Evolutionary conservation across 1,140 invertebrate genomes (phyloP).

Genomic region (Stratiolaelaps scimitus): DNA sequence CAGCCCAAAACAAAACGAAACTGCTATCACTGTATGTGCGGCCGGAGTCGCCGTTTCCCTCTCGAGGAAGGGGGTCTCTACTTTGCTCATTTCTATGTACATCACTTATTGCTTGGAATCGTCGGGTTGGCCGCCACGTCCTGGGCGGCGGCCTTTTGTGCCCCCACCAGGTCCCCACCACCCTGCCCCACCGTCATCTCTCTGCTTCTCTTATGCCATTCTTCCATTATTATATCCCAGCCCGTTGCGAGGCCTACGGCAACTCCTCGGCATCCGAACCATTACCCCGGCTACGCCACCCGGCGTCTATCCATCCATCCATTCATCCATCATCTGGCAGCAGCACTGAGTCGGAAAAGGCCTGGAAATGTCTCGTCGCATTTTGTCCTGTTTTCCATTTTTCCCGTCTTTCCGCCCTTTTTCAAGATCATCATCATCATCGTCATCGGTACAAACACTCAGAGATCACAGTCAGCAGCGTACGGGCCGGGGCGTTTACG

Average conservation of each 20-base stretch:
- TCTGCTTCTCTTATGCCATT: background rate
- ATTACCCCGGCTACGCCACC: too few relatives aligned
- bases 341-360: too few relatives aligned
- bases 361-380: background rate
- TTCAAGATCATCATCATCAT: conserved; percentile 4
- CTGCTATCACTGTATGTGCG: too few relatives aligned
- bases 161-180: background rate
- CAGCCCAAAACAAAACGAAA: too few relatives aligned
- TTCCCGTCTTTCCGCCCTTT: background rate
- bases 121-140: background rate
- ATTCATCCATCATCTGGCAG: too few relatives aligned
- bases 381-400: background rate
- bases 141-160: too few relatives aligned
- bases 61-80: conserved; percentile 6
- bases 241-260: background rate
- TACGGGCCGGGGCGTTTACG: too few relatives aligned
- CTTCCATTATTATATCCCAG: background rate
- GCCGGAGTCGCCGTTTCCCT: background rate
- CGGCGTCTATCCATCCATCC: too few relatives aligned
- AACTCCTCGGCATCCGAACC: background rate
- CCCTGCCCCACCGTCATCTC: background rate
- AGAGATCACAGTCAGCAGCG: conserved; percentile 27
- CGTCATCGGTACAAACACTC: conserved; percentile 23
- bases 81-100: conserved; percentile 26
- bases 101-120: conserved; percentile 29